Conservation (phyloP, 2,113 vertebrate genomes). For the Syrrhaptes paradoxus region DNA sequence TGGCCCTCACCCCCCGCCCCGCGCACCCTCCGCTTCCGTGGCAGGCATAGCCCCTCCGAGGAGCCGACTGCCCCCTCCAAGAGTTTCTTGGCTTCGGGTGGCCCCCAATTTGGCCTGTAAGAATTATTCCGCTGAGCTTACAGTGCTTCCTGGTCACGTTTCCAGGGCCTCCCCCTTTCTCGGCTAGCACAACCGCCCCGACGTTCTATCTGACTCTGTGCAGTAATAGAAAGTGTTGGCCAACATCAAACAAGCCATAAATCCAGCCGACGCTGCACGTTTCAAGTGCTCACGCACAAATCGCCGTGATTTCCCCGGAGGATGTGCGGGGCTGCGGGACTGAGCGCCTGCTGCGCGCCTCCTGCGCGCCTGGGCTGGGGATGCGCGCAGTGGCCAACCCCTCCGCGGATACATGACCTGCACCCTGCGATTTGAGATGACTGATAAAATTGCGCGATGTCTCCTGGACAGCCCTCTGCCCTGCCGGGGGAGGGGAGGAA, state of each 20-base stretch:
- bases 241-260: neutral
- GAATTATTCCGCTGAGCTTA: neutral
- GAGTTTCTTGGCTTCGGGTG: neutral
- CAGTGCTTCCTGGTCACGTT: neutral
- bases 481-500: too few relatives aligned
- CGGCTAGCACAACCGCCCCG: neutral
- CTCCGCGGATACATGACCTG: neutral
- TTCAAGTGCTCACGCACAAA: neutral
- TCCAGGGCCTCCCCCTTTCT: neutral
- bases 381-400: accelerated
- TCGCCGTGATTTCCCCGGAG: neutral
- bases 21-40: too few relatives aligned
- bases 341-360: neutral
- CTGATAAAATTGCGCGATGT: accelerated
- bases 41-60: neutral
- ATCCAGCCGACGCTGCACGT: neutral
- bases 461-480: neutral
- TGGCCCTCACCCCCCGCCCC: neutral
- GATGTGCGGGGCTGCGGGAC: neutral
- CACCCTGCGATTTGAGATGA: neutral
- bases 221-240: neutral
- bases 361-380: neutral
- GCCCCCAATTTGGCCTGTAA: neutral
- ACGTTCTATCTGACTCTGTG: neutral
- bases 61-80: neutral